These are phyloP conservation scores for Hipposideros larvatus DNA, from an alignment of 2,797 vertebrate genomes.

Conservation along the genomic window DNA sequence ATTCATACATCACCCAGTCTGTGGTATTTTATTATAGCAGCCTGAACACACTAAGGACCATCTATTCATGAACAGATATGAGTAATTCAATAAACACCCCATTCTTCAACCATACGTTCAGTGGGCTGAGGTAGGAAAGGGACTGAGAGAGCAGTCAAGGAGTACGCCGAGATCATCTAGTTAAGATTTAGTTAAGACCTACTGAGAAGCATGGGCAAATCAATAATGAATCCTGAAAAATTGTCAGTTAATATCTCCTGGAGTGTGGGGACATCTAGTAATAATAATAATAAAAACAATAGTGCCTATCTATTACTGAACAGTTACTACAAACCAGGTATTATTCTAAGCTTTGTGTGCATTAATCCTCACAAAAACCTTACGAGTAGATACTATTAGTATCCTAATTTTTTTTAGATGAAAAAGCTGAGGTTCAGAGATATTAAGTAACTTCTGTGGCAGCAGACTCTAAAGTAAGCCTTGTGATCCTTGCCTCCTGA, in stretches of 20 bases:
- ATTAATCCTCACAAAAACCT: background rate
- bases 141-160: background rate
- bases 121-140: background rate
- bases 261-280: background rate
- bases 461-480: background rate
- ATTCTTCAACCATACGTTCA: background rate
- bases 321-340: background rate
- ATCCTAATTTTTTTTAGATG: background rate
- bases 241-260: background rate
- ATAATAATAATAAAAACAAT: background rate
- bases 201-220: background rate
- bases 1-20: background rate
- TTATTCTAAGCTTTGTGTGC: background rate
- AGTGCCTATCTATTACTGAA: background rate
- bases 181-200: background rate
- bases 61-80: background rate
- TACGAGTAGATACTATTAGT: background rate
- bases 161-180: background rate
- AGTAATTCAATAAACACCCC: background rate
- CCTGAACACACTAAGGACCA: background rate
- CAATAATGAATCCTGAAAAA: background rate
- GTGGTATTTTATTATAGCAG: background rate
- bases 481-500: background rate
- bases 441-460: background rate
- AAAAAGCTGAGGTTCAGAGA: slow-evolving; percentile 4